A percentile compares a stretch with the other conserved stretches of the same genome.
Conservation (phyloP, 2,888 invertebrate species). For the Drosophila conformis region DNA sequence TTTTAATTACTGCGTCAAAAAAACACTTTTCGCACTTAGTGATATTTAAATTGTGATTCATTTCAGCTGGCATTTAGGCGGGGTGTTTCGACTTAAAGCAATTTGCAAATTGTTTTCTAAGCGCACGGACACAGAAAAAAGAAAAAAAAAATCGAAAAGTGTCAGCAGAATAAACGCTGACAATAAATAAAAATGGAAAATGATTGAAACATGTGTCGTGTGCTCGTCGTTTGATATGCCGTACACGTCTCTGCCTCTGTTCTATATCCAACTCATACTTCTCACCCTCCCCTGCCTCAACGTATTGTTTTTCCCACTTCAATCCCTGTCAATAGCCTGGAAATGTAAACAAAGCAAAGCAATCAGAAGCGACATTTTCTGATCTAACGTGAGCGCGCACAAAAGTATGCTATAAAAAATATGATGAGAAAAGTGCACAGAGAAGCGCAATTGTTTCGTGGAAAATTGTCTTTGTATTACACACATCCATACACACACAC, state of each 20-base stretch:
- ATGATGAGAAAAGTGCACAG: slow-evolving; percentile 63
- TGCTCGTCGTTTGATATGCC: slow-evolving; percentile 68
- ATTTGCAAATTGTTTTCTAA: slow-evolving; percentile 80
- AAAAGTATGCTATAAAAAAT: slow-evolving; percentile 78
- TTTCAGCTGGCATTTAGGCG: slow-evolving; percentile 34
- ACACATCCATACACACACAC: neutral
- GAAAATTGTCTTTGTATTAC: neutral
- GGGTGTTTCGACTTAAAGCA: slow-evolving; percentile 48
- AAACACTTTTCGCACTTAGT: slow-evolving; percentile 26
- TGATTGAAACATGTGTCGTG: slow-evolving; percentile 79
- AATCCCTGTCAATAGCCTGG: slow-evolving; percentile 63
- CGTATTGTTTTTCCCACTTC: slow-evolving; percentile 56
- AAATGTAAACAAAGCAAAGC: slow-evolving; percentile 79
- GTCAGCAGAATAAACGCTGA: slow-evolving; percentile 62
- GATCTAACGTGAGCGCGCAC: slow-evolving; percentile 65
- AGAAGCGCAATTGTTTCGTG: slow-evolving; percentile 32
- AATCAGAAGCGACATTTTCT: slow-evolving; percentile 72
- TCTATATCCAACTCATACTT: slow-evolving; percentile 8
- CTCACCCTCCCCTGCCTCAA: slow-evolving; percentile 5
- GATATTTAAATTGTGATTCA: slow-evolving; percentile 50
- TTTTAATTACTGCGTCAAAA: slow-evolving; percentile 77
- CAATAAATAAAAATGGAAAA: slow-evolving; percentile 75
- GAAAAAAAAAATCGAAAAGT: slow-evolving; percentile 34
- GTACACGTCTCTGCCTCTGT: slow-evolving; percentile 55
- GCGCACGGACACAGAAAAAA: slow-evolving; percentile 47